These are phyloP conservation scores for Lynx canadensis DNA, from an alignment of 2,113 vertebrate genomes.

Conservation along the genomic window DNA sequence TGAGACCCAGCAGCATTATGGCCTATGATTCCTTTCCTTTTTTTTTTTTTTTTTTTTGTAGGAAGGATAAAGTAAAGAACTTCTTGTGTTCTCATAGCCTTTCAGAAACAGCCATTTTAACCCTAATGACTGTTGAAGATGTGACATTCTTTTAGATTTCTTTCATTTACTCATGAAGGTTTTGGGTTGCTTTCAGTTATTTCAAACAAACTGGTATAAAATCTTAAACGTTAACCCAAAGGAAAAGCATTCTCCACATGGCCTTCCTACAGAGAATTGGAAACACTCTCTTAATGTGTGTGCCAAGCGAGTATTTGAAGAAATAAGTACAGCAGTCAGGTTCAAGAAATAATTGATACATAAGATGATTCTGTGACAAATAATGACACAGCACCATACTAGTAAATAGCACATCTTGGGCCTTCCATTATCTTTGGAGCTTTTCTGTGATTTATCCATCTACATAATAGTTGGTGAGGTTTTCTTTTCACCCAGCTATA, in stretches of 20 bases:
- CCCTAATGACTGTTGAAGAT: slow-evolving; percentile 66
- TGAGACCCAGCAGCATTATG: slow-evolving; percentile 1
- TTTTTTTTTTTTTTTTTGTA: background rate
- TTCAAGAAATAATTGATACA: slow-evolving; percentile 54
- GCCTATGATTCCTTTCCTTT: slow-evolving; percentile 2
- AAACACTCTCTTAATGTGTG: slow-evolving; percentile 13
- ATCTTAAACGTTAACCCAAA: slow-evolving; percentile 72
- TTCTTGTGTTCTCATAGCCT: slow-evolving; percentile 57
- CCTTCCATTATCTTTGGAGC: background rate
- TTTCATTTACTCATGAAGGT: slow-evolving; percentile 50
- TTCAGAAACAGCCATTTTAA: slow-evolving; percentile 65
- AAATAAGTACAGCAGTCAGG: slow-evolving; percentile 52
- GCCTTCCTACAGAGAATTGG: background rate
- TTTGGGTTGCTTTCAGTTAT: slow-evolving; percentile 41
- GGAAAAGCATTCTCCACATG: background rate
- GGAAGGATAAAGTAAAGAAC: slow-evolving; percentile 44
- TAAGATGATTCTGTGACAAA: slow-evolving; percentile 14
- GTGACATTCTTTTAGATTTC: slow-evolving; percentile 67
- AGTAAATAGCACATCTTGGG: background rate
- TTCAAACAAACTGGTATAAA: slow-evolving; percentile 72
- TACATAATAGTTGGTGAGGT: background rate
- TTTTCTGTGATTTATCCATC: background rate
- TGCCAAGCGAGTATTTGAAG: slow-evolving; percentile 65
- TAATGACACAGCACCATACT: background rate
- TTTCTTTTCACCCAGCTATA: background rate